These are phyloP conservation scores for Apoda limacodes DNA, from an alignment of 2,888 invertebrate species.

Conservation along the genomic window DNA sequence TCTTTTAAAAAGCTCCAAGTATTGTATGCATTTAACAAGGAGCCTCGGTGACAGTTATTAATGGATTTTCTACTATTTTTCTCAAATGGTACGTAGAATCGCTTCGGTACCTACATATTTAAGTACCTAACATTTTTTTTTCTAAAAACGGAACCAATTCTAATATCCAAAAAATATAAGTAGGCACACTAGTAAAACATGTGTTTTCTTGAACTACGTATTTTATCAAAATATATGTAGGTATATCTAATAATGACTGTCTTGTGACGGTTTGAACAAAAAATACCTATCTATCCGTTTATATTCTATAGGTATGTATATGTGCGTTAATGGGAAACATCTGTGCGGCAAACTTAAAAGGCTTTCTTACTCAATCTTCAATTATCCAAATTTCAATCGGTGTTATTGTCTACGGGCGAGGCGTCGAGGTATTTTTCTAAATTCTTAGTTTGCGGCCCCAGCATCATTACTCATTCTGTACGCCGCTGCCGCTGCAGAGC, in stretches of 20 bases:
- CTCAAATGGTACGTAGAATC: conserved; percentile 56
- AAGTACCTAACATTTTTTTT: conserved; percentile 52
- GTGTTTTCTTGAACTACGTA: no score
- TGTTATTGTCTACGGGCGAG: conserved; percentile 39
- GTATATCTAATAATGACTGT: no score
- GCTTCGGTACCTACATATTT: conserved; percentile 53
- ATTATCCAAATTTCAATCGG: conserved; percentile 44
- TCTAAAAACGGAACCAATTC: no score
- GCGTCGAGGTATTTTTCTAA: conserved; percentile 46
- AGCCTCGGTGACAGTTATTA: conserved; percentile 62
- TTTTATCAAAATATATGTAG: no score
- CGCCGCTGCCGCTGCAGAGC: conserved; percentile 32
- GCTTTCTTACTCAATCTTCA: conserved; percentile 25
- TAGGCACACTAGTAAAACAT: no score
- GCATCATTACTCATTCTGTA: conserved; percentile 55
- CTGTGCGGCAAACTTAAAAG: conserved; percentile 27
- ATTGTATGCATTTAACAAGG: conserved; percentile 71
- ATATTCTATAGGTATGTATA: no score
- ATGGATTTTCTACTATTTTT: conserved; percentile 66
- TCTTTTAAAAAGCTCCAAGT: conserved; percentile 67
- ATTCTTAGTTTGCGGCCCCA: conserved; percentile 28
- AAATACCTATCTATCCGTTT: no score
- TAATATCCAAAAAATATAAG: no score
- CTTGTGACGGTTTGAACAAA: no score
- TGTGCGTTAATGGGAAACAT: no score